Base-by-base conservation (phyloP, 1,140 invertebrate species). In the Psilanteris sp. region DNA sequence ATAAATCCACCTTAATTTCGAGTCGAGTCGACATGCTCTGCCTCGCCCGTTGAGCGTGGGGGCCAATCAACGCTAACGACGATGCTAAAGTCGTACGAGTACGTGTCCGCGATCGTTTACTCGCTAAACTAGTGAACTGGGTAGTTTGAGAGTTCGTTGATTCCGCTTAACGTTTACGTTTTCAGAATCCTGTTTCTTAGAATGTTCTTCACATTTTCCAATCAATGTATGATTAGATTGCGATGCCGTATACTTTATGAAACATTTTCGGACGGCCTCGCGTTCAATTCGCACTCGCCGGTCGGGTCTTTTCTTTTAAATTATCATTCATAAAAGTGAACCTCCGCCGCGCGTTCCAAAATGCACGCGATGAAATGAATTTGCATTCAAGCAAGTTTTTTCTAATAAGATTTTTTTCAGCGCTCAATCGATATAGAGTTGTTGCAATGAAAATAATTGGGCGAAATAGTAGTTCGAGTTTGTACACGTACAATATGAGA, bases 1-100 rank as follows among this genome's bases (percentile, higher is more conserved):
- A 72, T 77, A 79, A 80, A 80, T 78, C 76, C 71, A 75, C 71
- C 75, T 73, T 72, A 78, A 78, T 75, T 80, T 78, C 71, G 66
- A 62, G 57, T 67, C 72, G 67, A 67, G 57, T 76, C 64, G 66
- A 59, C 72, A 70, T 68, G 66, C 61, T 70, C 55, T 61, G 39
- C 66, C 64, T 72, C 70, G 66, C 62, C 46, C 62, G 71, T 68
- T 59, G 64, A 77, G 68, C 70, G 68, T 70, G 68, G 67, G 73
- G 62, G 76, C 67, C 72, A 76, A 78, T 76, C 76, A 80, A 71
- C 72, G 72, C 62, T 78, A 78, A 79, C 71, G 68, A 74, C 75
- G 62, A 77, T 71, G 75, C 66, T 79, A 79, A 79, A 80, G 73
- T 76, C 76, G 64, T 66, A 67, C 70, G 62, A 70, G 66, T 76